Base-by-base conservation (phyloP, 2,888 invertebrate genomes). In the Apodemia hepburni region DNA sequence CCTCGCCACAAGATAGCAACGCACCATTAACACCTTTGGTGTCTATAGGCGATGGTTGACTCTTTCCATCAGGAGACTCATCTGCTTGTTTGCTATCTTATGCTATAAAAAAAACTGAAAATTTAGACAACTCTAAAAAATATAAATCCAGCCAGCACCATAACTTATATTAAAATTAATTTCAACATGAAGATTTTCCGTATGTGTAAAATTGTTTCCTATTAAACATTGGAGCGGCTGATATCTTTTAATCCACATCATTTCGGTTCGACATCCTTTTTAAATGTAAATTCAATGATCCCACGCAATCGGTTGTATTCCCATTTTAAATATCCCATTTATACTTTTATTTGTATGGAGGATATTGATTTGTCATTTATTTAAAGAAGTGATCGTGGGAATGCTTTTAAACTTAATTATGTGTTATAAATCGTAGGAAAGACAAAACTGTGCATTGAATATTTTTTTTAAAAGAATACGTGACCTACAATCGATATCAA, bases 231-330 rank as follows among this genome's bases (percentile, higher is more conserved):
- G 71, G 74, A 72, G 71, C 66, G 69, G 70, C 71, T 73, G 73
- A 77, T 74, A 75, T 75, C 72, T 73, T 71, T 73, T 74, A 74
- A 75, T 77, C 71, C 73, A 68, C 65, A 65, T 68, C 67, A 69
- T 65, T 60, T 67, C 66, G 65, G 60, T 65, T 64, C 66, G 68
- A 68, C 67, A 70, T 72, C 73, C 72, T 74, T 77, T 77, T 69
- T 71, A 76, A 76, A 74, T 78, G 73, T 74, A 74, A 75, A 76
- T 77, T 72, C 67, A 72, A 74, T 72, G 70, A 66, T 65, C 67
- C 60, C 57, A 57, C 62, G 49, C 59, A 62, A 65, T 54, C 51
- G 27, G 27, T 54, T 27, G 51, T 42, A 15, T 54, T 54, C 51
- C 51, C 27, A 22, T 54, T 54, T 54, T 27, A 54, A 54, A 54